Evolutionary conservation across 1,140 invertebrate species (phyloP).

Genomic region (Drosophila kanapiae): DNA sequence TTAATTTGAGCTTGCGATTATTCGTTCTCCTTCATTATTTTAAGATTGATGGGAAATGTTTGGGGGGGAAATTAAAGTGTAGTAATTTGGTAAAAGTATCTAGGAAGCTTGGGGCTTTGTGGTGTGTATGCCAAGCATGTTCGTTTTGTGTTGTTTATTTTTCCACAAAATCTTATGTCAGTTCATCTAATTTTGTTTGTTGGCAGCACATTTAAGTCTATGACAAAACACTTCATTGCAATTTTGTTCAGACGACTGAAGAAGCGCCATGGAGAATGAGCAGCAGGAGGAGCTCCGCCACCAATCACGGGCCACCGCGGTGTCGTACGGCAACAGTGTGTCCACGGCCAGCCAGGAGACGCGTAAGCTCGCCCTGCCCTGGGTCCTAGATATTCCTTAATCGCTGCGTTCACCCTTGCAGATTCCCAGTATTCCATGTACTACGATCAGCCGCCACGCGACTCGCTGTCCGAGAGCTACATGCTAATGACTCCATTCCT

Average conservation of each 20-base stretch:
- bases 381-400: background rate
- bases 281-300: constrained; percentile 73
- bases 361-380: constrained; percentile 36
- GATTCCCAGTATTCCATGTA: constrained; percentile 41
- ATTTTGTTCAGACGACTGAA: background rate
- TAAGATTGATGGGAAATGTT: background rate
- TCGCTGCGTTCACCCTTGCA: background rate
- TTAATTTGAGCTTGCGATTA: constrained; percentile 13
- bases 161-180: constrained; percentile 8
- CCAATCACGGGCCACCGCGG: constrained; percentile 40
- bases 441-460: constrained; percentile 38
- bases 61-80: background rate
- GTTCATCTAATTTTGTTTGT: constrained; percentile 6
- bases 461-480: constrained; percentile 46
- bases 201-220: constrained; percentile 30
- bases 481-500: constrained; percentile 54
- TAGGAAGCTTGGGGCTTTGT: background rate
- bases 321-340: constrained; percentile 48
- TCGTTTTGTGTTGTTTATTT: constrained; percentile 2
- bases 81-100: background rate
- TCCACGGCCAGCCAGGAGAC: constrained; percentile 29
- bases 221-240: constrained; percentile 6
- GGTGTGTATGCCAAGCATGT: background rate
- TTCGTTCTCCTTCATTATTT: background rate
- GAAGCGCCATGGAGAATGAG: constrained; percentile 55